phyloP scores from a whole-genome alignment of 2,113 vertebrate genomes.

The Sander lucioperca region DNA sequence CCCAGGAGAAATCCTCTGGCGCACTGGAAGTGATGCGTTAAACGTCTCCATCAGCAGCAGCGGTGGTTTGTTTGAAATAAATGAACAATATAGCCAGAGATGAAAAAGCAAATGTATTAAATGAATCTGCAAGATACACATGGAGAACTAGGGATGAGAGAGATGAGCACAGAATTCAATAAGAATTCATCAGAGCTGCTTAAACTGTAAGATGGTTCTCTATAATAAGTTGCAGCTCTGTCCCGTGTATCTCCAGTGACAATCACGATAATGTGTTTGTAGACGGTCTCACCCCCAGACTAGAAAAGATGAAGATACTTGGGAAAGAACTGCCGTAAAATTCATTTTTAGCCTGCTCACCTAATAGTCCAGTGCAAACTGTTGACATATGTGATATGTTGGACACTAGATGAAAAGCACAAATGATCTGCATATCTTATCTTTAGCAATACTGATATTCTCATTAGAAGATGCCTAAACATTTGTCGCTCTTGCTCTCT shows the following conservation, averaged over 20 bases:
- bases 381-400: not conserved
- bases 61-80: conserved; percentile 49
- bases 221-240: conserved; percentile 22
- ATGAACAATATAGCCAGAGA: conserved; percentile 55
- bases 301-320: conserved; percentile 21
- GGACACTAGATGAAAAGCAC: not conserved
- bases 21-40: conserved; percentile 55
- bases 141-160: conserved; percentile 28
- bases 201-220: conserved; percentile 36
- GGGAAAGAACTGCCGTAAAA: not conserved
- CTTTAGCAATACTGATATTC: not conserved
- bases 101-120: conserved; percentile 53
- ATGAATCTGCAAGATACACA: conserved; percentile 49
- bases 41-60: conserved; percentile 52
- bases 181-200: conserved; percentile 56
- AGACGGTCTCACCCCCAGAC: conserved; percentile 5
- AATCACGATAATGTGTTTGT: conserved; percentile 39
- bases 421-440: not conserved
- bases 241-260: conserved; percentile 14
- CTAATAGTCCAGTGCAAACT: not conserved
- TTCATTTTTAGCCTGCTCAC: not conserved
- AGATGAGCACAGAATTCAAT: conserved; percentile 49
- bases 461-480: conserved; percentile 14
- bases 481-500: conserved; percentile 25
- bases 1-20: conserved; percentile 40